Percentiles rank a stretch among this genome's conserved stretches.
These are phyloP conservation scores for Eurystomus gularis DNA, from an alignment of 2,113 vertebrate species.

Conservation along the genomic window DNA sequence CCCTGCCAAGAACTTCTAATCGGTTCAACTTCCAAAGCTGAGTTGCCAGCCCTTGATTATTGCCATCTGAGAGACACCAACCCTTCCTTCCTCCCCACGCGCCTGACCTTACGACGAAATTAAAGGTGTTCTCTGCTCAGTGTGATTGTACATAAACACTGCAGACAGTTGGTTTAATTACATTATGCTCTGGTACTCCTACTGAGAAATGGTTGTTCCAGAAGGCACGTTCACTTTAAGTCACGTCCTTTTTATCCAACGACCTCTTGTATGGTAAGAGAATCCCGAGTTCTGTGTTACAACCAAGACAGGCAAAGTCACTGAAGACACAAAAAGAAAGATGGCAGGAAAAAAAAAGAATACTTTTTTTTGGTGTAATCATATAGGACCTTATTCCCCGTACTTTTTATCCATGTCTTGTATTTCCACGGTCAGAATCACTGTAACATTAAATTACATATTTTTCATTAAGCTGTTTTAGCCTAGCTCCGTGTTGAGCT, in stretches of 20 bases:
- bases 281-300: neutral
- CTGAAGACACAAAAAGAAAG: neutral
- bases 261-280: neutral
- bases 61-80: neutral
- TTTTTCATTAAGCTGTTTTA: neutral
- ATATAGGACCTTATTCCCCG: neutral
- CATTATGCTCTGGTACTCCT: neutral
- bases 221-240: neutral
- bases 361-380: neutral
- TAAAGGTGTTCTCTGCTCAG: neutral
- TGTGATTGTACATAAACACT: neutral
- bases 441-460: neutral
- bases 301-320: neutral
- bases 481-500: neutral
- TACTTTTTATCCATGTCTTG: neutral
- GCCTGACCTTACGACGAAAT: slow-evolving; percentile 11
- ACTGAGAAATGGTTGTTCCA: neutral
- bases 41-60: slow-evolving; percentile 14
- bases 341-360: neutral
- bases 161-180: neutral
- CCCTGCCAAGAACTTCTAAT: slow-evolving; percentile 36
- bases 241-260: neutral
- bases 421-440: neutral
- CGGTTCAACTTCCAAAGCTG: neutral
- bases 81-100: neutral